A percentile compares a stretch with the other conserved stretches of the same genome.
Evolutionary conservation across 2,797 vertebrate species (phyloP).

Genomic region (Craterocephalus amniculus): DNA sequence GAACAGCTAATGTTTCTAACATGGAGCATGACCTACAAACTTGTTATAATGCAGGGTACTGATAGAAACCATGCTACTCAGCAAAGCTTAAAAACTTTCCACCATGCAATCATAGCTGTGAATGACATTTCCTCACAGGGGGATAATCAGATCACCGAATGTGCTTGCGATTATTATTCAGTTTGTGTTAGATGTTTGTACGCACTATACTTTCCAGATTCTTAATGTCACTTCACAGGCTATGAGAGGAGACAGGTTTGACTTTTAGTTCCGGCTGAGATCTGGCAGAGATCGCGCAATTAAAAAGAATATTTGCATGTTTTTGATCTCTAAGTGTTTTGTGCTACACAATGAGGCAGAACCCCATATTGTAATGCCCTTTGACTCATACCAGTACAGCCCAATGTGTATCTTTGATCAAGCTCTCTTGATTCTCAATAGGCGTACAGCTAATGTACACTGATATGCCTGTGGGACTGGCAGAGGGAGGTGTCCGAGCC

Average conservation of each 20-base stretch:
- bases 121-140: slow-evolving; percentile 71
- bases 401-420: slow-evolving; percentile 69
- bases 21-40: slow-evolving; percentile 9
- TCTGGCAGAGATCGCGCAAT: slow-evolving; percentile 38
- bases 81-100: slow-evolving; percentile 46
- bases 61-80: slow-evolving; percentile 32
- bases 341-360: slow-evolving; percentile 46
- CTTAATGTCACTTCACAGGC: slow-evolving; percentile 27
- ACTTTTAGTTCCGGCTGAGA: slow-evolving; percentile 43
- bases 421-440: slow-evolving; percentile 51
- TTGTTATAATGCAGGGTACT: slow-evolving; percentile 20
- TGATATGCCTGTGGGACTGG: slow-evolving; percentile 65
- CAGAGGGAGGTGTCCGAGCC: slow-evolving; percentile 49
- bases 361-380: slow-evolving; percentile 41
- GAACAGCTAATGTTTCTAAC: background rate
- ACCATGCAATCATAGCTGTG: slow-evolving; percentile 47
- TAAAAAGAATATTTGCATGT: slow-evolving; percentile 59
- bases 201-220: slow-evolving; percentile 51
- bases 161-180: slow-evolving; percentile 58
- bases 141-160: slow-evolving; percentile 67
- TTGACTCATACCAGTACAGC: slow-evolving; percentile 44
- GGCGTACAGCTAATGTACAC: slow-evolving; percentile 60
- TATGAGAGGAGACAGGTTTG: slow-evolving; percentile 65
- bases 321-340: slow-evolving; percentile 55
- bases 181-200: slow-evolving; percentile 31